Evolutionary conservation across 2,888 invertebrate genomes (phyloP).

Genomic region (Tachina lurida): DNA sequence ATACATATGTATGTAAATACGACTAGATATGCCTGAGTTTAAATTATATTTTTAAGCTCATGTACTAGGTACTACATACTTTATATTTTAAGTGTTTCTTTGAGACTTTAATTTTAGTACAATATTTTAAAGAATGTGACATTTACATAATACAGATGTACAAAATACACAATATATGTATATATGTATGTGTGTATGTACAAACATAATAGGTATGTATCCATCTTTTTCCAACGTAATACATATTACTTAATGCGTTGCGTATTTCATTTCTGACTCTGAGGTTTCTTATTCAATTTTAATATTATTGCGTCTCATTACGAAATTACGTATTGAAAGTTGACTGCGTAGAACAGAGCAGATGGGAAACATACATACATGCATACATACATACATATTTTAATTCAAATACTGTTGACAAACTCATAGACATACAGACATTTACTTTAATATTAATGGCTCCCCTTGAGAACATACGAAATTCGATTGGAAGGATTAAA

Average conservation of each 20-base stretch:
- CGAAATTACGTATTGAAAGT: conserved; percentile 50
- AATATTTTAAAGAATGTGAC: too few species aligned
- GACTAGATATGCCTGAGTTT: too few species aligned
- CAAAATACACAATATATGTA: too few species aligned
- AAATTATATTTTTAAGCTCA: too few species aligned
- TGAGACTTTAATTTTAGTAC: too few species aligned
- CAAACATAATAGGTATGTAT: background rate
- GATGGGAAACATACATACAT: conserved; percentile 61
- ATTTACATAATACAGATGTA: too few species aligned
- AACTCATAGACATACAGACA: background rate
- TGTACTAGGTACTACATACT: too few species aligned
- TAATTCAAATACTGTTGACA: conserved; percentile 59
- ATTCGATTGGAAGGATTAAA: conserved; percentile 32
- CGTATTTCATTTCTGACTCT: conserved; percentile 41
- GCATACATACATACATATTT: conserved; percentile 55
- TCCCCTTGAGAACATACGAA: conserved; percentile 5
- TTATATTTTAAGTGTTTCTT: too few species aligned
- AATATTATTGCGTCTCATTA: conserved; percentile 61
- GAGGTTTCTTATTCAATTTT: conserved; percentile 28
- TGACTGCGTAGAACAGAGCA: conserved; percentile 29
- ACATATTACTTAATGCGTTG: conserved; percentile 59
- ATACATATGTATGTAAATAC: too few species aligned
- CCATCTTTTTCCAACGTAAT: conserved; percentile 20
- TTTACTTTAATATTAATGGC: background rate
- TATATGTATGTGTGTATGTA: too few species aligned